Percentiles rank a stretch among this genome's conserved stretches.
Evolutionary conservation across 1,140 invertebrate genomes (phyloP).

Genomic region (Oryctes rhinoceros): DNA sequence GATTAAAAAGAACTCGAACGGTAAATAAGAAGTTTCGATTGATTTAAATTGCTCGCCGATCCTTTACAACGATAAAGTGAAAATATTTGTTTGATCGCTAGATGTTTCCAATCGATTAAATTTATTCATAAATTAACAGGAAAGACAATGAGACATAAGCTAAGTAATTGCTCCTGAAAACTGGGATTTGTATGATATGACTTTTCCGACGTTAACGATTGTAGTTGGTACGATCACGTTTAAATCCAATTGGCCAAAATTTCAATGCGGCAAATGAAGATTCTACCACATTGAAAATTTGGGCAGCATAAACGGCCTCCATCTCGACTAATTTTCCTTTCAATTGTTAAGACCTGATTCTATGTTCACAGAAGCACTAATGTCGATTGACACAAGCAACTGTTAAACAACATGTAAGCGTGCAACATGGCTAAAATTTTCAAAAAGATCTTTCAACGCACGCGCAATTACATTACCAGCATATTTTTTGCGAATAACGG

Average conservation of each 20-base stretch:
- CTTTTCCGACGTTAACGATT: background rate
- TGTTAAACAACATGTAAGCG: no score
- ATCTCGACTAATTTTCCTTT: no score
- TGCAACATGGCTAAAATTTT: no score
- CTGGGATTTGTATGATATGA: no score
- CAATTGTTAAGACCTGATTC: no score
- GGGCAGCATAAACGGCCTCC: no score
- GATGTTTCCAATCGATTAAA: conserved; percentile 7
- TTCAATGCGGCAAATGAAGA: background rate
- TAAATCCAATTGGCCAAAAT: background rate
- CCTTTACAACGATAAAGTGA: background rate
- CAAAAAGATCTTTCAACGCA: no score
- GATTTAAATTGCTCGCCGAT: background rate
- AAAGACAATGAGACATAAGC: background rate
- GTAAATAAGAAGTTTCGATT: conserved; percentile 26
- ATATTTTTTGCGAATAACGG: no score
- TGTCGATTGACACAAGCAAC: no score
- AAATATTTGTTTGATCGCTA: background rate
- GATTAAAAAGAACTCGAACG: conserved; percentile 25
- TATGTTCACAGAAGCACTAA: no score
- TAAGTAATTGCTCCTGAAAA: no score
- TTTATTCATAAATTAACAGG: background rate
- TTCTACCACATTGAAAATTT: background rate
- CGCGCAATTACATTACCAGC: no score
- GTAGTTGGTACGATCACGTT: background rate